Conservation (phyloP, 2,888 invertebrate genomes). For the Myathropa florea region DNA sequence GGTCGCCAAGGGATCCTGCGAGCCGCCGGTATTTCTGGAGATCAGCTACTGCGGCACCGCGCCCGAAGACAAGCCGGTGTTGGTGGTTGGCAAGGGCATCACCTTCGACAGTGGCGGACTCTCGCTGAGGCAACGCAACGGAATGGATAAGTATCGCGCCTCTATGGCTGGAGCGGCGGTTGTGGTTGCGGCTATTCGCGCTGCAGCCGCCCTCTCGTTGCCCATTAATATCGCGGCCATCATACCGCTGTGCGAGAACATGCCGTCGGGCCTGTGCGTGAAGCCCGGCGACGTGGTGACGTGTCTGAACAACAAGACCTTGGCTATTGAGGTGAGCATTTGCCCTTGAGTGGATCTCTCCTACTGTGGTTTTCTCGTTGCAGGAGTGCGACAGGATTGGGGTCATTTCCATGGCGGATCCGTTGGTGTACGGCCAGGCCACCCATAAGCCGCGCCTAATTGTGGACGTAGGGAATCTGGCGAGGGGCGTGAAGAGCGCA, state of each 20-base stretch:
- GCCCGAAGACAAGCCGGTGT: slow-evolving; percentile 78
- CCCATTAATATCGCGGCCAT: slow-evolving; percentile 80
- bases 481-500: slow-evolving; percentile 80
- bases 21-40: slow-evolving; percentile 82
- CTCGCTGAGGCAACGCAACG: too few species aligned
- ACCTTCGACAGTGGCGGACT: slow-evolving; percentile 80
- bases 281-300: slow-evolving; percentile 79
- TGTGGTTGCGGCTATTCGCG: slow-evolving; percentile 81
- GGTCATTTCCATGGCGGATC: slow-evolving; percentile 88
- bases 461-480: slow-evolving; percentile 82
- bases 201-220: slow-evolving; percentile 80
- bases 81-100: slow-evolving; percentile 82
- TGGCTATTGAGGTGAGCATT: slow-evolving; percentile 64
- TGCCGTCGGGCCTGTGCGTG: slow-evolving; percentile 82
- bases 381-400: slow-evolving; percentile 86
- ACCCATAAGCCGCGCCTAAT: slow-evolving; percentile 81
- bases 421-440: slow-evolving; percentile 88
- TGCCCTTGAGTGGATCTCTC: not conserved
- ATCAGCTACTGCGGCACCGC: slow-evolving; percentile 80
- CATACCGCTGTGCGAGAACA: slow-evolving; percentile 76
- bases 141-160: slow-evolving; percentile 75
- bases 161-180: slow-evolving; percentile 84
- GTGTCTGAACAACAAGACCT: slow-evolving; percentile 81
- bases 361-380: not conserved
- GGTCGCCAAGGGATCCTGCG: slow-evolving; percentile 77